Conservation (phyloP, 2,113 vertebrate species). For the Esox niger region DNA sequence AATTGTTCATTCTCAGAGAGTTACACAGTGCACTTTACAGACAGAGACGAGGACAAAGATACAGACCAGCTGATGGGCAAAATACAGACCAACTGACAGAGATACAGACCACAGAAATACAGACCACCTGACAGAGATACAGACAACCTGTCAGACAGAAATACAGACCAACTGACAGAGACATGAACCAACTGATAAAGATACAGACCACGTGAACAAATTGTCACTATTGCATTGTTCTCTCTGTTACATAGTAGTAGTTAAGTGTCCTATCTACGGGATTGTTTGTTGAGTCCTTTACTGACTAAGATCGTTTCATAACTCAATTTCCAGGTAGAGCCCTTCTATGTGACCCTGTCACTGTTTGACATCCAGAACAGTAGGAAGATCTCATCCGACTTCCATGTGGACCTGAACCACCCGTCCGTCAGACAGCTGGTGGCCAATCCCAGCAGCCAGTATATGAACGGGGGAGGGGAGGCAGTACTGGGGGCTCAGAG, state of each 20-base stretch:
- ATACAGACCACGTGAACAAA: too few species aligned
- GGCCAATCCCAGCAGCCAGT: conserved; percentile 59
- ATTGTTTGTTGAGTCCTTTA: too few species aligned
- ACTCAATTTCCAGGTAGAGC: conserved; percentile 83
- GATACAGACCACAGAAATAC: too few species aligned
- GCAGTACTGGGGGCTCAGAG: conserved; percentile 61
- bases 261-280: too few species aligned
- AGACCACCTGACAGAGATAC: neutral
- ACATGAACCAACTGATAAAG: neutral
- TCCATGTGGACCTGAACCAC: conserved; percentile 95
- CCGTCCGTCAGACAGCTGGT: conserved; percentile 88
- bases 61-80: neutral
- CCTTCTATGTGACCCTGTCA: conserved; percentile 93
- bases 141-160: neutral
- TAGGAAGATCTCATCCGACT: conserved; percentile 94
- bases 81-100: neutral
- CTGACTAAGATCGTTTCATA: too few species aligned
- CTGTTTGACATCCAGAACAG: conserved; percentile 92
- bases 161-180: neutral
- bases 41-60: too few species aligned
- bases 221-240: too few species aligned
- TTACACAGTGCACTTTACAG: neutral
- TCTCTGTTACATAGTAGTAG: too few species aligned
- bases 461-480: conserved; percentile 81
- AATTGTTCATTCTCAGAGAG: neutral